phyloP scores from a whole-genome alignment of 2,797 vertebrate species.

The Hypotaenidia philippensis region DNA sequence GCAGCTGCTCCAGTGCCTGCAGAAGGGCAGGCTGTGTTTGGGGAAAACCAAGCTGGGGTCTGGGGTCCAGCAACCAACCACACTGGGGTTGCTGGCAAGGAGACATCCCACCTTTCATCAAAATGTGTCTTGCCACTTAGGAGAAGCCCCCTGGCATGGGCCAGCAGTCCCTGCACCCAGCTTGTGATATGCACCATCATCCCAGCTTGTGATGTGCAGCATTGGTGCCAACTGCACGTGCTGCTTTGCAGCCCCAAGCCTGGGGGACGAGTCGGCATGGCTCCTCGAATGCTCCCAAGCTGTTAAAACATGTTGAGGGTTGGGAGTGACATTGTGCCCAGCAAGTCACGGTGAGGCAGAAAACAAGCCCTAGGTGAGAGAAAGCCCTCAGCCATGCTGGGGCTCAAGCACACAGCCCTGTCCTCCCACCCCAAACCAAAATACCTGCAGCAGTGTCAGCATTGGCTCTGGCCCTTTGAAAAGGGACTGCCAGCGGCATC shows the following conservation, averaged over 20 bases:
- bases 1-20: background rate
- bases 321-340: background rate
- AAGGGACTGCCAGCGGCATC: background rate
- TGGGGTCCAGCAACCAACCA: accelerated
- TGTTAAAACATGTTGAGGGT: background rate
- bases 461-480: background rate
- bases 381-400: background rate
- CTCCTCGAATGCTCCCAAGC: background rate
- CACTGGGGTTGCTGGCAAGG: background rate
- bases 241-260: background rate
- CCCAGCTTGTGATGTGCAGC: background rate
- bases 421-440: accelerated
- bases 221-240: accelerated
- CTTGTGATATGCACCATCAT: background rate
- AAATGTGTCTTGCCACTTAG: background rate
- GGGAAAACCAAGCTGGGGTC: background rate
- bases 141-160: accelerated
- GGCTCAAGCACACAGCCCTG: accelerated
- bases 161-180: accelerated
- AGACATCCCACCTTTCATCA: background rate
- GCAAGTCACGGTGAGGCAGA: background rate
- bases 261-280: accelerated
- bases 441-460: background rate
- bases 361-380: background rate
- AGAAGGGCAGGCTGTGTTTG: background rate